Percentiles rank a stretch among this genome's conserved stretches.
Conservation (phyloP, 1,140 invertebrate genomes). For the Drosophila takahashii region DNA sequence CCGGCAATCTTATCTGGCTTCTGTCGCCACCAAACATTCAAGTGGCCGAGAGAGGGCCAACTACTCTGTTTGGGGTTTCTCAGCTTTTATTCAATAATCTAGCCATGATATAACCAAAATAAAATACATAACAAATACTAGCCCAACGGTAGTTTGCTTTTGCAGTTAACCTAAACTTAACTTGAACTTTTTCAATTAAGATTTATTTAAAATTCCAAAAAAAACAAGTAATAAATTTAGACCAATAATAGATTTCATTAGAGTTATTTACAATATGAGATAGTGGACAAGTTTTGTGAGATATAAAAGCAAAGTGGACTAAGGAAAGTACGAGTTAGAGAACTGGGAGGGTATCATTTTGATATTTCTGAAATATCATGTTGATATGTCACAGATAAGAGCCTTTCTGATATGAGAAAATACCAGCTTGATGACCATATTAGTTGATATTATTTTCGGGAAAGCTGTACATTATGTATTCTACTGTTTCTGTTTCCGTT, state of each 20-base stretch:
- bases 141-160: neutral
- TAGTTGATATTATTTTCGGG: neutral
- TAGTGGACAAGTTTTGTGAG: neutral
- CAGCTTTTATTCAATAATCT: slow-evolving; percentile 34
- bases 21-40: slow-evolving; percentile 15
- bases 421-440: slow-evolving; percentile 1
- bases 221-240: too few species aligned
- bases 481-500: too few species aligned
- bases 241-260: neutral
- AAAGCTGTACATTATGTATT: too few species aligned
- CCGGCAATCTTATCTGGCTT: slow-evolving; percentile 30
- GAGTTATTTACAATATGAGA: neutral
- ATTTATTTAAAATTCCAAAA: too few species aligned
- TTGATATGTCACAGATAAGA: slow-evolving; percentile 21
- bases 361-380: slow-evolving; percentile 21
- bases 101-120: slow-evolving; percentile 31
- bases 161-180: too few species aligned
- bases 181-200: too few species aligned
- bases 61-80: neutral
- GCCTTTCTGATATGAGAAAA: slow-evolving; percentile 10
- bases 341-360: neutral
- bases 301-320: neutral
- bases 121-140: neutral
- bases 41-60: neutral
- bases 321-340: neutral